Evolutionary conservation across 2,888 invertebrate species (phyloP), one percentile per base, ranked within the genome.

Genomic region (Athalia rosae): DNA sequence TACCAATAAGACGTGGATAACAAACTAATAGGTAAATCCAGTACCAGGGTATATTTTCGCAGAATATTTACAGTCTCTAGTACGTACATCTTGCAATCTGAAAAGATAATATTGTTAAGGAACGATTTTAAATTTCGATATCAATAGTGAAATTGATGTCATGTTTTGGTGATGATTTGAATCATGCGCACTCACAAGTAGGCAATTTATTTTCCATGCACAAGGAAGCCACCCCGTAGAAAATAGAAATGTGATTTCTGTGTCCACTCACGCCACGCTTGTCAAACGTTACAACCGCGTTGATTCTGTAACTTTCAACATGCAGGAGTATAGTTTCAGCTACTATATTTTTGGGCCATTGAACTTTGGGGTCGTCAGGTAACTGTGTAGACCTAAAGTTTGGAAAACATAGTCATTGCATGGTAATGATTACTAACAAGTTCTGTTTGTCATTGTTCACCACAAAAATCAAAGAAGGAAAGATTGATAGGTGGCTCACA

Each of bases 231-330:
- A 96, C 92, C 76, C 95, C 95, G 91, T 95, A 95, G 89, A 95
- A 97, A 80, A 97, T 93, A 79, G 97, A 95, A 80, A 93, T 94
- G 89, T 99, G 99, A 91, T 99, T 99, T 43, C 93, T 92, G 91
- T 99, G 99, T 5, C 95, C 94, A 83, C 98, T 98, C 5, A 99
- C 95, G 73, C 99, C 99, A 87, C 95, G 93, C 86, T 95, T 94
- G 91, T 99, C 99, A 91, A 99, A 99, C 13, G 99, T 98, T 76
- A 99, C 93, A 76, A 99, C 91, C 2, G 95, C 95, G 86, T 96
- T 95, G 85, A 97, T 95, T 84, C 94, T 94, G 84, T 95, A 92
- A 78, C 93, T 91, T 89, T 95, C 95, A 58, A 97, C 90, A 78
- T 95, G 92, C 80, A 93, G 92, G 76, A 93, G 88, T 82, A 96